phyloP scores from a whole-genome alignment of 2,797 vertebrate genomes.

The Eulemur coronatus region DNA sequence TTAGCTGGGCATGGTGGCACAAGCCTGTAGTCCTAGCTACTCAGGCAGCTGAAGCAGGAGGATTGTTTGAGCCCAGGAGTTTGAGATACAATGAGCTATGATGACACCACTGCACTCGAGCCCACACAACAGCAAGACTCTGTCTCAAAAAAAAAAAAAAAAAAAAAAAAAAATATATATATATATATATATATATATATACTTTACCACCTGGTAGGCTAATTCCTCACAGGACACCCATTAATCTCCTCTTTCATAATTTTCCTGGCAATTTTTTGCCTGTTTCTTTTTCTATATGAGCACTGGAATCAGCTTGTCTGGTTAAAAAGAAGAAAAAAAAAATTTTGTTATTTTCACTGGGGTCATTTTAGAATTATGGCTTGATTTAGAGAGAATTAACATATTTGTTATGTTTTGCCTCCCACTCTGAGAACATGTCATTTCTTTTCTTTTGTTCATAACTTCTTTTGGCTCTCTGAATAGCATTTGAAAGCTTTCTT shows the following conservation, averaged over 20 bases:
- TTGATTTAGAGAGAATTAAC: conserved; percentile 1
- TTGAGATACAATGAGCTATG: background rate
- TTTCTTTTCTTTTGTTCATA: background rate
- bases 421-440: background rate
- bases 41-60: background rate
- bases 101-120: background rate
- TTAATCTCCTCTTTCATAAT: background rate
- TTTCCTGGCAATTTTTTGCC: background rate
- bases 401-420: background rate
- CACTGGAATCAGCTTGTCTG: background rate
- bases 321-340: background rate
- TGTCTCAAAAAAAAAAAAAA: too few species aligned
- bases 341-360: background rate
- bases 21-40: background rate
- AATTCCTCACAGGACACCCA: background rate
- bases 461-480: background rate
- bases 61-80: background rate
- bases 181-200: too few species aligned
- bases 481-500: background rate
- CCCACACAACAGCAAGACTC: background rate
- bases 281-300: conserved; percentile 8
- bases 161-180: too few species aligned
- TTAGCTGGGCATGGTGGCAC: background rate
- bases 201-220: background rate
- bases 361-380: background rate